phyloP scores from a whole-genome alignment of 2,113 vertebrate species.

The Natator depressus region DNA sequence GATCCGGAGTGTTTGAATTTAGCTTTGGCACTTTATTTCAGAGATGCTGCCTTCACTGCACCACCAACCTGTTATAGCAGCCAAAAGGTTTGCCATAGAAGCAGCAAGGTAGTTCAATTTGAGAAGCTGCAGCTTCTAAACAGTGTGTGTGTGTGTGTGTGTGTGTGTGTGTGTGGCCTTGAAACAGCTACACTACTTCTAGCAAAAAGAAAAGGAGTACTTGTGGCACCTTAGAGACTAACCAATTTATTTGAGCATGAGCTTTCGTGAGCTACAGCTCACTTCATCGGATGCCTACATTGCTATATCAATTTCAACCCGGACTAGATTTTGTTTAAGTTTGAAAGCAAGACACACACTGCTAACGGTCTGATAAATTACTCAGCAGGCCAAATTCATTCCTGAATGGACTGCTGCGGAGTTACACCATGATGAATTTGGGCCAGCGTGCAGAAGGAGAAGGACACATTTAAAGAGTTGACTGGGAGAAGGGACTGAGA shows the following conservation, averaged over 20 bases:
- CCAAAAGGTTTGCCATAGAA: conserved; percentile 40
- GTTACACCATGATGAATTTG: neutral
- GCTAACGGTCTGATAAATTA: neutral
- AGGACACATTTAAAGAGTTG: neutral
- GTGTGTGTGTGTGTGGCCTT: neutral
- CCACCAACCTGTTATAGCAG: neutral
- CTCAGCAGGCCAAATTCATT: neutral
- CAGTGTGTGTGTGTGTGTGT: neutral
- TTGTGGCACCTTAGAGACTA: too few species aligned
- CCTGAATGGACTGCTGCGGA: neutral
- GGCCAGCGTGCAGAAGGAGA: neutral
- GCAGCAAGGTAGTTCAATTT: conserved; percentile 17
- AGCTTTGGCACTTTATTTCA: neutral
- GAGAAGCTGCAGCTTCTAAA: conserved; percentile 22
- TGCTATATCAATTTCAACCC: neutral
- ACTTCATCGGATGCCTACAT: fast-evolving
- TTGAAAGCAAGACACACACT: neutral
- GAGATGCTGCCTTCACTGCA: neutral
- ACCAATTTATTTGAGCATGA: too few species aligned
- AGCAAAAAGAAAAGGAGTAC: too few species aligned
- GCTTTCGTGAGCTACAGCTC: too few species aligned
- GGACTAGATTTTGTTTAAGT: neutral
- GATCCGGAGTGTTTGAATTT: neutral
- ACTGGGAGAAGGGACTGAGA: neutral
- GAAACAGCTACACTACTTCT: neutral